Evolutionary conservation across 2,797 vertebrate genomes (phyloP), one percentile per base, ranked within the genome.

Genomic region (Sphenopsis melanotis): DNA sequence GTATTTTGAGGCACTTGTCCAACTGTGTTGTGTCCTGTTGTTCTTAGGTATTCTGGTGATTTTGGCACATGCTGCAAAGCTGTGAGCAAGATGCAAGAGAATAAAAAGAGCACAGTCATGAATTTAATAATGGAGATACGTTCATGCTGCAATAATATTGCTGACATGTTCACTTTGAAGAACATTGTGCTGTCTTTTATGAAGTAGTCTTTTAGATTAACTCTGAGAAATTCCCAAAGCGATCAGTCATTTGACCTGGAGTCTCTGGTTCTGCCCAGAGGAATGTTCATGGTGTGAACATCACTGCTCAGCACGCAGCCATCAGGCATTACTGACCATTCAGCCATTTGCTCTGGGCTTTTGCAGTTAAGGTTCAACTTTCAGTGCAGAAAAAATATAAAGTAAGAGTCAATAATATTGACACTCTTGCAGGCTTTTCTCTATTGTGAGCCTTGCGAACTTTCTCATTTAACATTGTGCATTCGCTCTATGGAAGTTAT

Each of bases 271-370:
- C 46, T 75, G 41, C 41, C 29, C 20, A 69, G 65, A 23, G 34
- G 21, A n/a, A 30, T 0, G 3, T 30, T 53, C 0, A 0, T 16
- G 29, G 10, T 15, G 32, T 64, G 75, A 89, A 9, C 47, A 26
- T 57, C 18, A 0, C 41, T 46, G 57, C 27, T 87, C 39, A 70
- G 47, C 36, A 32, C 12, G 2, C 14, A 37, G 44, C 39, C 37
- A 3, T 68, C 4, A 10, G 46, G 10, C 7, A 0, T 32, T 68
- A 11, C 6, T 41, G 24, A 56, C 8, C 21, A 5, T 16, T 22
- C 26, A 61, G 39, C n/a, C 17, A 2, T 57, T 56, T 36, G 4
- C 26, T 81, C 57, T 61, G 15, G 37, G 46, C 34, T 75, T 42
- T 69, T 68, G 15, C 47, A 44, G 22, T 32, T 37, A 23, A 68